A percentile compares a stretch with the other conserved stretches of the same genome.
Evolutionary conservation across 2,888 invertebrate species (phyloP).

Genomic region (Aelia acuminata): DNA sequence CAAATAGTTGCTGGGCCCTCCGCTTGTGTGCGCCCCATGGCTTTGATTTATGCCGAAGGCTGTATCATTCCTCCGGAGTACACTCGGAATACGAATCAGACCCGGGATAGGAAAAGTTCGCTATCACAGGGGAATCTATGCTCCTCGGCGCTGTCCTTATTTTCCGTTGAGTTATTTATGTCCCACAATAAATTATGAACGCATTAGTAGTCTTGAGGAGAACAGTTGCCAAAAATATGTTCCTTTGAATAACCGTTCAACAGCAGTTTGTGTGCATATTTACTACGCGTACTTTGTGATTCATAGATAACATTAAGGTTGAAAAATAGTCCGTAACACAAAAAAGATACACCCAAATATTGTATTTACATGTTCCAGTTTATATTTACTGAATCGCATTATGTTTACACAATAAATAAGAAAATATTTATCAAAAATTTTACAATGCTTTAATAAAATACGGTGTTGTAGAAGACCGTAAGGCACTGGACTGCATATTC

Average conservation of each 20-base stretch:
- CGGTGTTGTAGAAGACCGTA: no score
- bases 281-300: no score
- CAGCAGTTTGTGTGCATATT: no score
- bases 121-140: not conserved
- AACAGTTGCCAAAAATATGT: conserved; percentile 7
- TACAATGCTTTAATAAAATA: no score
- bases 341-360: no score
- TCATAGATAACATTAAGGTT: no score
- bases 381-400: no score
- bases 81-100: conserved; percentile 38
- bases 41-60: conserved; percentile 37
- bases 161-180: conserved; percentile 21
- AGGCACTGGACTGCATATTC: no score
- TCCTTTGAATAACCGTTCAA: not conserved
- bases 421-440: no score
- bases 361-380: no score
- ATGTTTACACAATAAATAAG: no score
- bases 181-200: not conserved
- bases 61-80: not conserved
- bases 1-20: not conserved
- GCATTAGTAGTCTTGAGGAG: conserved; percentile 14
- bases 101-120: conserved; percentile 7
- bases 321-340: no score
- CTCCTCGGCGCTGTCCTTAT: not conserved
- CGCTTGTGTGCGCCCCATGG: not conserved